Conservation (phyloP, 1,140 invertebrate species). For the Anagrus nilaparvatae region DNA sequence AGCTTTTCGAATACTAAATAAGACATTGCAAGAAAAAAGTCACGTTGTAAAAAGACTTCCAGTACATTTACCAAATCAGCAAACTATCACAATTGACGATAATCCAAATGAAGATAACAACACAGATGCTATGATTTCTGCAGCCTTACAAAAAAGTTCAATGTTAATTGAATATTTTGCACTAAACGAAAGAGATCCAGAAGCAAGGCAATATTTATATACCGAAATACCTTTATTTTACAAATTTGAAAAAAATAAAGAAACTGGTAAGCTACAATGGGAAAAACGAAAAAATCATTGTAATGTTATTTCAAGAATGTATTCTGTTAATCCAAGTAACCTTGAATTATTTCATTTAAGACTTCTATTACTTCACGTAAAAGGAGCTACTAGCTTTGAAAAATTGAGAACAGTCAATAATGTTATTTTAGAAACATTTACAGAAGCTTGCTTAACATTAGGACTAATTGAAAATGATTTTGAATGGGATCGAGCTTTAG, state of each 20-base stretch:
- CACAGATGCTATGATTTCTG: not conserved
- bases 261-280: not conserved
- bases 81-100: not conserved
- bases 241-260: not conserved
- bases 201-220: not conserved
- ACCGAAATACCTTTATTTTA: not conserved
- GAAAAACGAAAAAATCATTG: slow-evolving; percentile 1
- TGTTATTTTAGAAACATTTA: slow-evolving; percentile 21
- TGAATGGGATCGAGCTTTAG: slow-evolving; percentile 19
- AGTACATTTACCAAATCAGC: not conserved
- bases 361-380: slow-evolving; percentile 6
- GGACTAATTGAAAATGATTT: slow-evolving; percentile 26
- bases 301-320: slow-evolving; percentile 10
- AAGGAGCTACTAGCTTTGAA: slow-evolving; percentile 26
- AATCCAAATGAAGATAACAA: not conserved
- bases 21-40: slow-evolving; percentile 10
- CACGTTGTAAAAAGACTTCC: not conserved
- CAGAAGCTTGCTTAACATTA: slow-evolving; percentile 21
- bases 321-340: slow-evolving; percentile 10
- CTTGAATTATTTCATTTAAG: slow-evolving; percentile 27
- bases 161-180: slow-evolving; percentile 2
- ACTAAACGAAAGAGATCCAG: not conserved
- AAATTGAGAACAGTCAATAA: slow-evolving; percentile 28
- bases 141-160: not conserved
- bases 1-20: slow-evolving; percentile 5